Evolutionary conservation across 2,113 vertebrate genomes (phyloP).

Genomic region (Cichladusa arquata): DNA sequence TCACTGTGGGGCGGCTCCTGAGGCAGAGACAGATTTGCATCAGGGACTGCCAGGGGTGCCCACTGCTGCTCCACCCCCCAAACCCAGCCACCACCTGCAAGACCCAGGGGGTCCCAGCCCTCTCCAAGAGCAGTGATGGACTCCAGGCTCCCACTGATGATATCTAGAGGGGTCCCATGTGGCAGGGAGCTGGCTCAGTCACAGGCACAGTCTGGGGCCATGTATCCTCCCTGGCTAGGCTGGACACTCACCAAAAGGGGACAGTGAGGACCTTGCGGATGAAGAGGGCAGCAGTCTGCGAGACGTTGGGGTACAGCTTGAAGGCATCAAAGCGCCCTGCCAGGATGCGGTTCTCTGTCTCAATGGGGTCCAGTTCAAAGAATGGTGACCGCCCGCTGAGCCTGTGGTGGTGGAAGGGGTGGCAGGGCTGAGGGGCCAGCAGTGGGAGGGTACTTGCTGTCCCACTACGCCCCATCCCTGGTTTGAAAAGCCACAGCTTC

Average conservation of each 20-base stretch:
- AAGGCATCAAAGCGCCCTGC: conserved; percentile 92
- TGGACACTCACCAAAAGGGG: conserved; percentile 87
- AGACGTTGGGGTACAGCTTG: conserved; percentile 96
- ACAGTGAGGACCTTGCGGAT: conserved; percentile 92
- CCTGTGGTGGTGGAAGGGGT: conserved; percentile 70
- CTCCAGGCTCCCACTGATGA: background rate
- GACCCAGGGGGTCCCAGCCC: background rate
- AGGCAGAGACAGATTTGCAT: background rate
- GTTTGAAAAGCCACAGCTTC: background rate
- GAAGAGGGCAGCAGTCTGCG: conserved; percentile 95
- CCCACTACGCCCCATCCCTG: background rate
- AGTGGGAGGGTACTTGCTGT: background rate
- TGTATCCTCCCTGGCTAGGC: background rate
- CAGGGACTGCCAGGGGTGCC: accelerated
- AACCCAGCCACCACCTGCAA: background rate
- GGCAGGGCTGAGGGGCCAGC: background rate
- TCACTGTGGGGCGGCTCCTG: conserved; percentile 93
- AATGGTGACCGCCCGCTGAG: conserved; percentile 92
- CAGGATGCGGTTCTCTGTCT: conserved; percentile 89
- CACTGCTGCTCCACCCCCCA: background rate
- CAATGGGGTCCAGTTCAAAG: conserved; percentile 83
- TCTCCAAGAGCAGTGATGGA: background rate
- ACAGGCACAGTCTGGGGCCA: background rate
- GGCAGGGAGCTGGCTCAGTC: background rate
- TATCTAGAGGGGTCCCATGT: background rate